phyloP scores from a whole-genome alignment of 1,140 invertebrate species.

The Adoxophyes honmai region DNA sequence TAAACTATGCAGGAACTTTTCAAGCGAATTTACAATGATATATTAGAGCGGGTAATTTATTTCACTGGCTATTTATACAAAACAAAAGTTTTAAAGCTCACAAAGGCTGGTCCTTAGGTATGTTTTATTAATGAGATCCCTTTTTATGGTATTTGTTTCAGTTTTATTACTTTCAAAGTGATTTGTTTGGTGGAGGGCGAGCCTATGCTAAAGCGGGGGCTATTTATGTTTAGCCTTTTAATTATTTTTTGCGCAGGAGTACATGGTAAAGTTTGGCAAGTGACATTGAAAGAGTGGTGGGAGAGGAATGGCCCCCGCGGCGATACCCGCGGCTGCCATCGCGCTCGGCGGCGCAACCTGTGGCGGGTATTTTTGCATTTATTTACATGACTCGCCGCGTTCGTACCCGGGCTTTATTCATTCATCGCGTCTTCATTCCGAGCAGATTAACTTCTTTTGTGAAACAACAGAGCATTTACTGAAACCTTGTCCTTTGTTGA shows the following conservation, averaged over 20 bases:
- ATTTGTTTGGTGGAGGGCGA: neutral
- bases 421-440: neutral
- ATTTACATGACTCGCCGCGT: neutral
- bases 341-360: neutral
- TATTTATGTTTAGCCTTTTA: neutral
- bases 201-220: neutral
- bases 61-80: slow-evolving; percentile 8
- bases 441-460: slow-evolving; percentile 1
- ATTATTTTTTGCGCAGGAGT: too few species aligned
- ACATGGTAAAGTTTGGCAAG: too few species aligned
- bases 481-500: too few species aligned
- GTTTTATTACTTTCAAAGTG: slow-evolving; percentile 12
- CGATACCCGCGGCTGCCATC: neutral
- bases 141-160: slow-evolving; percentile 13
- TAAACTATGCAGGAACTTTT: neutral
- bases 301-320: neutral
- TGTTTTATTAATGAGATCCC: slow-evolving; percentile 15
- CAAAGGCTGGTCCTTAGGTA: neutral
- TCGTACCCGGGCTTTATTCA: neutral
- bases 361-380: slow-evolving; percentile 3
- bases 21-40: slow-evolving; percentile 5
- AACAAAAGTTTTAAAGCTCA: slow-evolving; percentile 13
- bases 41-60: slow-evolving; percentile 11
- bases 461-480: too few species aligned
- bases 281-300: too few species aligned